phyloP scores from a whole-genome alignment of 2,797 vertebrate genomes.

The Phoeniculus purpureus region DNA sequence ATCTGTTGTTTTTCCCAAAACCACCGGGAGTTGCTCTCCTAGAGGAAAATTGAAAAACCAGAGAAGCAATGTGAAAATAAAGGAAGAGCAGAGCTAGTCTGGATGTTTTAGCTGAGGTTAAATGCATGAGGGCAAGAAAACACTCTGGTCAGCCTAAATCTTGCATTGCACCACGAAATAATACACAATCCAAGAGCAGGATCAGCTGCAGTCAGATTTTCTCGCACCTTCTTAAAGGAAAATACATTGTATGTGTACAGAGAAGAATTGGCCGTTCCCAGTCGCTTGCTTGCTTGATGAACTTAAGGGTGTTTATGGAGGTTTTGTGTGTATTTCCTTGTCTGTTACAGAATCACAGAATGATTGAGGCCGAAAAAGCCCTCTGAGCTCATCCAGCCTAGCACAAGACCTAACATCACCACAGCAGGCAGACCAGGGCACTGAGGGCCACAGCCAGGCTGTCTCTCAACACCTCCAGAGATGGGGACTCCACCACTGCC shows the following conservation, averaged over 20 bases:
- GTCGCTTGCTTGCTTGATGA: neutral
- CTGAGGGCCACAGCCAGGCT: too few relatives aligned
- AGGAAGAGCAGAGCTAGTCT: neutral
- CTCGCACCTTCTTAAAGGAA: neutral
- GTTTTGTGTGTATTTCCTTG: neutral
- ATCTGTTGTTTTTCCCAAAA: neutral
- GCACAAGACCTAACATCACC: too few relatives aligned
- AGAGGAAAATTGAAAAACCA: neutral
- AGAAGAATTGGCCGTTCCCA: neutral
- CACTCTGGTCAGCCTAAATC: neutral
- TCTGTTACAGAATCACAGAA: neutral
- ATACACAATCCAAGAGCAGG: neutral
- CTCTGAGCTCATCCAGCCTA: too few relatives aligned
- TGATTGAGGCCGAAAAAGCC: too few relatives aligned
- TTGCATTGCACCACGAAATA: neutral
- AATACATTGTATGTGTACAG: neutral
- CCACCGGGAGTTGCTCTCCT: neutral
- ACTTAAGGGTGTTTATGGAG: neutral
- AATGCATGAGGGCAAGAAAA: neutral
- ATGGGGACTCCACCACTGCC: too few relatives aligned
- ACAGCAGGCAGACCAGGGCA: too few relatives aligned
- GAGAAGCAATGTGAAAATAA: neutral
- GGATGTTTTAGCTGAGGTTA: neutral
- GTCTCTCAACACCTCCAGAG: too few relatives aligned
- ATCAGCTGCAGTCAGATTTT: neutral